Conservation (phyloP, 2,797 vertebrate genomes). For the Melanotaenia parkinsoni region DNA sequence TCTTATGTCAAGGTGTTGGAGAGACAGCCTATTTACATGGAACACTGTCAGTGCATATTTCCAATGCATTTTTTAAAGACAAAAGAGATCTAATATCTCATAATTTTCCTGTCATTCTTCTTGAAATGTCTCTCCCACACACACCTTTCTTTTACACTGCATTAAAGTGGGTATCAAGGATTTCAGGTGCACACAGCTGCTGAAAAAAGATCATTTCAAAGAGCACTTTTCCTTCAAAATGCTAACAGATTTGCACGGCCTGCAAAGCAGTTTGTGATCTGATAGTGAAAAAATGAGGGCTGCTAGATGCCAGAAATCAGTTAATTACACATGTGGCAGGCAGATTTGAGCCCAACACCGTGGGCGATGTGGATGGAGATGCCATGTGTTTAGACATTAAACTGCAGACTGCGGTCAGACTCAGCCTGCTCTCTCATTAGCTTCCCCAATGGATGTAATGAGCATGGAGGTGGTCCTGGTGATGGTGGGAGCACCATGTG, state of each 20-base stretch:
- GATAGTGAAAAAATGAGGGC: conserved; percentile 73
- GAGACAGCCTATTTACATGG: conserved; percentile 64
- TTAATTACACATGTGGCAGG: conserved; percentile 83
- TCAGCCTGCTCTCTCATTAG: conserved; percentile 77
- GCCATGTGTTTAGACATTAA: conserved; percentile 79
- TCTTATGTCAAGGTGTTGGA: conserved; percentile 65
- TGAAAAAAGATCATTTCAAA: conserved; percentile 27
- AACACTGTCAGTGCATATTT: conserved; percentile 55
- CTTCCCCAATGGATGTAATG: conserved; percentile 70
- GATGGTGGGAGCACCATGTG: conserved; percentile 49
- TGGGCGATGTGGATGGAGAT: conserved; percentile 77
- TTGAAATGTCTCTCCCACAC: conserved; percentile 31
- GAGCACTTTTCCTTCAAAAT: conserved; percentile 46
- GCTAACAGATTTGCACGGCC: conserved; percentile 41
- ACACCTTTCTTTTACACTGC: not conserved
- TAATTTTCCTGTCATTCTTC: conserved; percentile 42
- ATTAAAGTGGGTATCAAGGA: not conserved
- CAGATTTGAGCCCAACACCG: conserved; percentile 79
- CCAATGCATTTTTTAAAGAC: conserved; percentile 48
- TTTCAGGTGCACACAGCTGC: conserved; percentile 49
- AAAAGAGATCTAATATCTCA: conserved; percentile 40
- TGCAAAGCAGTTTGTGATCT: conserved; percentile 66
- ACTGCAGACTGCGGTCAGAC: conserved; percentile 75
- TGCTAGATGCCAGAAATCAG: conserved; percentile 62
- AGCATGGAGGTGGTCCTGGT: conserved; percentile 52